Evolutionary conservation across 2,113 vertebrate species (phyloP).

Genomic region (Eulacestoma nigropectus): DNA sequence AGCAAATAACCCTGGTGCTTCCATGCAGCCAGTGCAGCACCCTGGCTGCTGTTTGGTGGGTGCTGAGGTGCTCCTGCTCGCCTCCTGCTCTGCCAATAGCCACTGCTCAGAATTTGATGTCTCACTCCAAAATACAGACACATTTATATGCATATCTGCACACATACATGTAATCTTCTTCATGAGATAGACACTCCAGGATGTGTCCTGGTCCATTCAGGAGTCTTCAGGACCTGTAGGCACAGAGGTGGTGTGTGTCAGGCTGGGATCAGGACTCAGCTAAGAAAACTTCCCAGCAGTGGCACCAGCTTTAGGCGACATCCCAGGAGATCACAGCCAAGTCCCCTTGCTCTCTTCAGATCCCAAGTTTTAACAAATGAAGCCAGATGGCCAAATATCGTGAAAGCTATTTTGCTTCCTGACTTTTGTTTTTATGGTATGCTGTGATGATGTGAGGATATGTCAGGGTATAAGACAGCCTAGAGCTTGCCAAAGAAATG

Average conservation of each 20-base stretch:
- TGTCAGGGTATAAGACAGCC: background rate
- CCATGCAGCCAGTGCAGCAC: accelerated
- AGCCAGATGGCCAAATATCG: background rate
- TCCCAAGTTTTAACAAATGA: background rate
- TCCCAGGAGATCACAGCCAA: background rate
- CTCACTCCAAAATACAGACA: background rate
- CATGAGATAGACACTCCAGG: background rate
- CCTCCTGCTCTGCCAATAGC: background rate
- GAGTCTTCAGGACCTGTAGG: background rate
- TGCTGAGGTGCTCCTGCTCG: background rate
- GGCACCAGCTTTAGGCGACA: background rate
- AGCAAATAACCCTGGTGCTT: accelerated
- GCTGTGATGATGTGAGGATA: background rate
- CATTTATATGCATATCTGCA: background rate
- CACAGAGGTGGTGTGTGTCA: accelerated
- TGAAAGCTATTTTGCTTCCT: background rate
- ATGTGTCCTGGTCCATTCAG: background rate
- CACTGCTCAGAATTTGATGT: background rate
- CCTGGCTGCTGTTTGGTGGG: accelerated
- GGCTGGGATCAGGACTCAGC: background rate
- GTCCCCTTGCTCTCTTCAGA: background rate
- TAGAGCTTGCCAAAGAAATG: background rate
- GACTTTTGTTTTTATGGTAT: background rate
- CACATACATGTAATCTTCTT: accelerated
- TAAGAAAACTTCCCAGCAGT: background rate